Conservation (phyloP, 23 tunicate species). For the Botrylloides violaceus region DNA sequence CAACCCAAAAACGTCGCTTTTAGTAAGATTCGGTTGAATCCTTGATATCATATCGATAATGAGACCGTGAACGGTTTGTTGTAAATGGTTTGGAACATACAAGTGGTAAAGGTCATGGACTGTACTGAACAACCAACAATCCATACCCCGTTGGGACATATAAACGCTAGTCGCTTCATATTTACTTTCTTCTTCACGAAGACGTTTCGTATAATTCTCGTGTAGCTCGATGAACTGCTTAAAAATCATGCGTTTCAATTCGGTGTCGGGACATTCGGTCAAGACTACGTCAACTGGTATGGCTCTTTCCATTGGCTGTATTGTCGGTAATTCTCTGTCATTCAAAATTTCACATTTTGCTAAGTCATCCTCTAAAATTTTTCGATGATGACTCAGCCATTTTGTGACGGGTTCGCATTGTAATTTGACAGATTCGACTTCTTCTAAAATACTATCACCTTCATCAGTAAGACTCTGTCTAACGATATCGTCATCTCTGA, state of each 20-base stretch:
- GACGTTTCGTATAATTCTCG: slow-evolving; percentile 21
- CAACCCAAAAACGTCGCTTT: slow-evolving; percentile 45
- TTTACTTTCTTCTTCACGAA: slow-evolving; percentile 16
- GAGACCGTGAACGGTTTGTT: slow-evolving; percentile 18
- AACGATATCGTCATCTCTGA: not conserved
- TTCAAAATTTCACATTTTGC: slow-evolving; percentile 15
- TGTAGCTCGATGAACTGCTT: slow-evolving; percentile 53
- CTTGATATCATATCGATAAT: slow-evolving; percentile 47
- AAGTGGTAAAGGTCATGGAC: slow-evolving; percentile 34
- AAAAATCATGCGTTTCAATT: slow-evolving; percentile 30
- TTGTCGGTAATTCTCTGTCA: not conserved
- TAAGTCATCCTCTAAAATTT: slow-evolving; percentile 33
- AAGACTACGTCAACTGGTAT: slow-evolving; percentile 58
- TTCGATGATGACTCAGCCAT: slow-evolving; percentile 50
- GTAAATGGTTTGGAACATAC: slow-evolving; percentile 33
- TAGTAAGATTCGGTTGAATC: slow-evolving; percentile 15
- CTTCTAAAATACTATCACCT: slow-evolving; percentile 20
- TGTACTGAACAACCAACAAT: slow-evolving; percentile 27
- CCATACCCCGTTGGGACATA: not conserved
- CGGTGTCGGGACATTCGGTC: slow-evolving; percentile 41
- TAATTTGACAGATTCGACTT: slow-evolving; percentile 29
- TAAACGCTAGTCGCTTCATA: slow-evolving; percentile 11
- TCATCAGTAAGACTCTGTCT: slow-evolving; percentile 8
- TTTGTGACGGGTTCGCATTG: slow-evolving; percentile 43
- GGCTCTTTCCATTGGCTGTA: slow-evolving; percentile 42